Conservation (phyloP, 1,140 invertebrate genomes). For the Rhyzopertha dominica region DNA sequence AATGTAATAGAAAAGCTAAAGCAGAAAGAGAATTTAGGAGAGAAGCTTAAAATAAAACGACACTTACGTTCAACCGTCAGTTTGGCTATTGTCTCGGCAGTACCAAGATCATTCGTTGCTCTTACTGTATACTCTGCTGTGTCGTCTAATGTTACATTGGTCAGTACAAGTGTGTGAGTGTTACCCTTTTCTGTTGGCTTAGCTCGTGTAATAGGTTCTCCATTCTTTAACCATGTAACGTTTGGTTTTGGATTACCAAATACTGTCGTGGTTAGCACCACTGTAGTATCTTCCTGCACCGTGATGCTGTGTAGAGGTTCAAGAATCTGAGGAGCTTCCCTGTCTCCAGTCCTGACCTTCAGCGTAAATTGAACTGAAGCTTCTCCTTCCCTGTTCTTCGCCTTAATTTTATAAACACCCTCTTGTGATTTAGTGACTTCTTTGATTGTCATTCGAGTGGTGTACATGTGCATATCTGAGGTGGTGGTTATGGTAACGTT, state of each 20-base stretch:
- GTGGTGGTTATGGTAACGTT: conserved; percentile 68
- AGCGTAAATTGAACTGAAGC: conserved; percentile 73
- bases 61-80: conserved; percentile 74
- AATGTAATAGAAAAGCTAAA: too few species aligned
- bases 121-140: conserved; percentile 74
- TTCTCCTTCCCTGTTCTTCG: conserved; percentile 87
- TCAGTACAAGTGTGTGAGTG: conserved; percentile 61
- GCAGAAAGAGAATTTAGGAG: too few species aligned
- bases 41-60: too few species aligned
- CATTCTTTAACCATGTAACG: conserved; percentile 75
- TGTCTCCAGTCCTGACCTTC: conserved; percentile 72
- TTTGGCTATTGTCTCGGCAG: conserved; percentile 66
- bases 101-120: conserved; percentile 73
- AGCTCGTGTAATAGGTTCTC: conserved; percentile 57
- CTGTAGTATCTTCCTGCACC: conserved; percentile 72
- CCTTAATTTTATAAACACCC: conserved; percentile 82
- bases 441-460: conserved; percentile 72
- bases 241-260: conserved; percentile 75
- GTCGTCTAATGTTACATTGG: conserved; percentile 62
- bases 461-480: conserved; percentile 88
- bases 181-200: conserved; percentile 61
- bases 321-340: conserved; percentile 73
- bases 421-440: conserved; percentile 75
- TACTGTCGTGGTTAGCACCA: conserved; percentile 70
- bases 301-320: conserved; percentile 70